A percentile compares a stretch with the other conserved stretches of the same genome.
phyloP scores from a whole-genome alignment of 2,888 invertebrate species.

The Napeogenes inachia region DNA sequence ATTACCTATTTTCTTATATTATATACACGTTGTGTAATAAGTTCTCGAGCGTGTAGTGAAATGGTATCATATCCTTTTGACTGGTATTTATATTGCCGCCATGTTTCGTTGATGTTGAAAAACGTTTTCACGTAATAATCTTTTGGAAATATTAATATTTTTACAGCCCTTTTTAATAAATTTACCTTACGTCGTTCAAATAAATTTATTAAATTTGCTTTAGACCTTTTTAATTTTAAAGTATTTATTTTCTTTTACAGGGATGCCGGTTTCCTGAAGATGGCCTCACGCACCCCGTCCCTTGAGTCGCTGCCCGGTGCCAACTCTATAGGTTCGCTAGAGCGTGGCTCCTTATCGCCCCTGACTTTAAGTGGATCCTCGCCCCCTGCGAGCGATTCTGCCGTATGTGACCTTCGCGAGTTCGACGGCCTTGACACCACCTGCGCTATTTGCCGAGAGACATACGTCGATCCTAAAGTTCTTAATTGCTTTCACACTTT shows the following conservation, averaged over 20 bases:
- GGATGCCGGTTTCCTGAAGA: slow-evolving; percentile 93
- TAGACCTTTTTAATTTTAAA: slow-evolving; percentile 23
- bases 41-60: slow-evolving; percentile 28
- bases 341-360: slow-evolving; percentile 88
- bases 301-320: slow-evolving; percentile 94
- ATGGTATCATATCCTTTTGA: slow-evolving; percentile 26
- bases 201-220: no score
- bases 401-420: slow-evolving; percentile 85
- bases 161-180: background rate
- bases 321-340: slow-evolving; percentile 93
- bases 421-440: slow-evolving; percentile 79
- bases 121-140: slow-evolving; percentile 13
- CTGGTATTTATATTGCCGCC: slow-evolving; percentile 17
- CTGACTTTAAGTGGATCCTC: slow-evolving; percentile 92
- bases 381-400: slow-evolving; percentile 90
- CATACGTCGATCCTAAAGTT: slow-evolving; percentile 84
- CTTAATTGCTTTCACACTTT: slow-evolving; percentile 90
- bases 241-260: slow-evolving; percentile 73
- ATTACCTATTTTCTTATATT: slow-evolving; percentile 29
- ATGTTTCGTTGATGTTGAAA: slow-evolving; percentile 24
- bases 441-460: slow-evolving; percentile 86
- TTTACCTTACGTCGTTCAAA: slow-evolving; percentile 1
- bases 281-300: slow-evolving; percentile 95
- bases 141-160: slow-evolving; percentile 6
- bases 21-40: slow-evolving; percentile 26